A percentile compares a stretch with the other conserved stretches of the same genome.
Conservation (phyloP, 2,113 vertebrate species). For the Paratilapia polleni region DNA sequence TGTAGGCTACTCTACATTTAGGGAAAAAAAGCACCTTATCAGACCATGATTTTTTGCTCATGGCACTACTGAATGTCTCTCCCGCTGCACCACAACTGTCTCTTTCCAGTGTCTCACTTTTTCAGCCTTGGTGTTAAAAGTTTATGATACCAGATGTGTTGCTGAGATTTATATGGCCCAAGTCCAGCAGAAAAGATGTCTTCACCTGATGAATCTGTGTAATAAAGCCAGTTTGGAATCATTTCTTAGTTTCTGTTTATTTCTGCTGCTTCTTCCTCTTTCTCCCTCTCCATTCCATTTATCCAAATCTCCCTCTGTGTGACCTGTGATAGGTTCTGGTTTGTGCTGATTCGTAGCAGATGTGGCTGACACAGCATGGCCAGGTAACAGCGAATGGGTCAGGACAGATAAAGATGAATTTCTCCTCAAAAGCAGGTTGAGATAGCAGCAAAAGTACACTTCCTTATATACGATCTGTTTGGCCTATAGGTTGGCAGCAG, state of each 20-base stretch:
- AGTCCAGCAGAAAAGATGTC: not conserved
- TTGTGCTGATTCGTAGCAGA: constrained; percentile 53
- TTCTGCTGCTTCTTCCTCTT: not conserved
- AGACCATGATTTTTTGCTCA: constrained; percentile 4
- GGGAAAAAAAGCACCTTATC: not conserved
- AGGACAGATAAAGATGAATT: constrained; percentile 54
- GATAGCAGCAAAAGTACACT: constrained; percentile 31
- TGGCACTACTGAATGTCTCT: constrained; percentile 4
- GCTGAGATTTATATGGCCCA: not conserved
- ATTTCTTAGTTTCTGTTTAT: not conserved
- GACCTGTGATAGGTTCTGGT: constrained; percentile 29
- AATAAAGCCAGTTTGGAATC: not conserved
- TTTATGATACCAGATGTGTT: not conserved
- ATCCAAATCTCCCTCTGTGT: constrained; percentile 7
- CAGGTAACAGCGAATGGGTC: constrained; percentile 33
- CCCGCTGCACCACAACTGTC: not conserved
- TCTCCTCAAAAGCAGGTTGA: constrained; percentile 15
- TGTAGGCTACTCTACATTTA: constrained; percentile 27
- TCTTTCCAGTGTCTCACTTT: not conserved
- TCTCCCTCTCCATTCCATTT: constrained; percentile 1
- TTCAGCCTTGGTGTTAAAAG: not conserved
- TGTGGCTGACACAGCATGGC: constrained; percentile 51
- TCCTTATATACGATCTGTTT: constrained; percentile 23
- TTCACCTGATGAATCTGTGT: not conserved
- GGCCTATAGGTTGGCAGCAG: constrained; percentile 16